Evolutionary conservation across 1,140 invertebrate genomes (phyloP).

Genomic region (Tetragnatha versicolor): DNA sequence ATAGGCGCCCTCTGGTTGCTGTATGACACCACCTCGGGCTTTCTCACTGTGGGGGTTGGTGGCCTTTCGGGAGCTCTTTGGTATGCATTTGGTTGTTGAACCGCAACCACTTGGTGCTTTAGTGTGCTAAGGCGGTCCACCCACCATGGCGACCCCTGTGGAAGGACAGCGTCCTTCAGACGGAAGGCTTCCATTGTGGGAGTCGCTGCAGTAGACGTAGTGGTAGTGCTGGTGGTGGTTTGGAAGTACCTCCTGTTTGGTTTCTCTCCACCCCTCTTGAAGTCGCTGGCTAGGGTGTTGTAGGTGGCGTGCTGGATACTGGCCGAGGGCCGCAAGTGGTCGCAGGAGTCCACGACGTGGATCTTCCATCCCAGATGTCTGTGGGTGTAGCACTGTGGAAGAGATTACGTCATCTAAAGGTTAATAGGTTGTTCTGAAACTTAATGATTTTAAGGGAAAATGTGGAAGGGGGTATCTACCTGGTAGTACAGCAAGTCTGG

Average conservation of each 20-base stretch:
- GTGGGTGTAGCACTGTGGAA: conserved; percentile 84
- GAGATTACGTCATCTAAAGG: too few species aligned
- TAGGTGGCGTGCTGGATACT: conserved; percentile 33
- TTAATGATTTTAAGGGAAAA: neutral
- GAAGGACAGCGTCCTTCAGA: conserved; percentile 4
- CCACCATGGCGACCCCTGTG: neutral
- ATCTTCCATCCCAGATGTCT: conserved; percentile 95
- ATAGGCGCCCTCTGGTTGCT: neutral
- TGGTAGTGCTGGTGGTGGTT: neutral
- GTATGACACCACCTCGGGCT: neutral
- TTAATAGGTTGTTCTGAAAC: too few species aligned
- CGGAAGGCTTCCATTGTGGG: conserved; percentile 35
- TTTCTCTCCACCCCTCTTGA: neutral
- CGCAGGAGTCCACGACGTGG: conserved; percentile 82
- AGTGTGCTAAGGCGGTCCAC: neutral
- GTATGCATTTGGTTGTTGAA: too few species aligned
- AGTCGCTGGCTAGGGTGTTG: conserved; percentile 23
- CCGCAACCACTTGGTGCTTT: too few species aligned
- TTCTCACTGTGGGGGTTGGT: neutral
- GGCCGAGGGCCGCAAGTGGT: conserved; percentile 2
- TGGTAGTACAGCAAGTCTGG: conserved; percentile 93
- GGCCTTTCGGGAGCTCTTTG: too few species aligned
- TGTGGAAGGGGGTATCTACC: conserved; percentile 67
- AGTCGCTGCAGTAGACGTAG: neutral
- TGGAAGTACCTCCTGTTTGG: neutral